Percentiles rank a stretch among this genome's conserved stretches.
Conservation (phyloP, 2,797 vertebrate genomes). For the Centroberyx gerrardi region DNA sequence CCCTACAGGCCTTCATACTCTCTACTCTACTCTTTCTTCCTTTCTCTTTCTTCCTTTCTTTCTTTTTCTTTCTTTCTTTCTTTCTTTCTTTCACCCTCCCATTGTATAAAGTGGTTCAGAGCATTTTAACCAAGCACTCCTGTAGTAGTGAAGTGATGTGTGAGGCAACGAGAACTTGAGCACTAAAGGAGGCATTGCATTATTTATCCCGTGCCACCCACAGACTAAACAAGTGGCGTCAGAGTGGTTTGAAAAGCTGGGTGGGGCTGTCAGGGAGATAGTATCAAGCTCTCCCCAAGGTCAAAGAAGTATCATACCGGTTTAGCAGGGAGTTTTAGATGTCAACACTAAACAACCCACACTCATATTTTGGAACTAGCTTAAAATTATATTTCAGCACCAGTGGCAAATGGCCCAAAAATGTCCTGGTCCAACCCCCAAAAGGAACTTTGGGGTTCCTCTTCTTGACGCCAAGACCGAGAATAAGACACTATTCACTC, state of each 20-base stretch:
- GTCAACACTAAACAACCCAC: conserved; percentile 20
- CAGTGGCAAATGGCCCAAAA: conserved; percentile 33
- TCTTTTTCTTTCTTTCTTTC: background rate
- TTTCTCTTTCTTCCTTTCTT: background rate
- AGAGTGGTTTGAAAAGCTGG: conserved; percentile 65
- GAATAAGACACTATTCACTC: conserved; percentile 6
- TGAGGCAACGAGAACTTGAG: conserved; percentile 33
- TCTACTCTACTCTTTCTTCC: background rate
- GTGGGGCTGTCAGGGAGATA: conserved; percentile 45
- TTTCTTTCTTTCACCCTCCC: background rate
- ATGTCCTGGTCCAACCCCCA: background rate
- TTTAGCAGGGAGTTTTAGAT: conserved; percentile 43
- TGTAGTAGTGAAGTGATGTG: conserved; percentile 24
- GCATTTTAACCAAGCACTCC: conserved; percentile 36
- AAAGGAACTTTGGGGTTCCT: conserved; percentile 3
- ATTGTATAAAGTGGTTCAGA: background rate
- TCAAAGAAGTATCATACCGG: conserved; percentile 34
- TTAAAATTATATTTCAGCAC: conserved; percentile 23
- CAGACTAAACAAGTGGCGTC: conserved; percentile 36
- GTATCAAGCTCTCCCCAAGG: conserved; percentile 53
- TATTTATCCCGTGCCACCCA: conserved; percentile 59
- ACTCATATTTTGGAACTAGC: conserved; percentile 32
- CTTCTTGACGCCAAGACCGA: conserved; percentile 35
- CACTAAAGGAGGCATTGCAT: conserved; percentile 51
- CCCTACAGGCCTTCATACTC: background rate